Evolutionary conservation across 1,140 invertebrate genomes (phyloP).

Genomic region (Drosophila suzukii): DNA sequence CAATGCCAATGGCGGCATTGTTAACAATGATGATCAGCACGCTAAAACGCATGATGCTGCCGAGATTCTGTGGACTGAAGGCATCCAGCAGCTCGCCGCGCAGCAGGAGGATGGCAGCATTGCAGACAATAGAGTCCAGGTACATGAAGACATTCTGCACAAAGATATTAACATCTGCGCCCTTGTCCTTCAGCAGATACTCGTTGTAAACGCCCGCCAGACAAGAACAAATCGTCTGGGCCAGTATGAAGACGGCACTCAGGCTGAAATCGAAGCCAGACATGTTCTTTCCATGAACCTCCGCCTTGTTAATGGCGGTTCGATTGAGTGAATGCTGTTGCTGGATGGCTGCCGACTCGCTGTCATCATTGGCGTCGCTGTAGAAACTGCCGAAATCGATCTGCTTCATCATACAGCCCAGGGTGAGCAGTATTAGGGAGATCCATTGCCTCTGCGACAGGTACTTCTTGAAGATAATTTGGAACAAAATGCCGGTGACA

Average conservation of each 20-base stretch:
- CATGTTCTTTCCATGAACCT: slow-evolving; percentile 84
- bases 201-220: slow-evolving; percentile 98
- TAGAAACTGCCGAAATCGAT: slow-evolving; percentile 87
- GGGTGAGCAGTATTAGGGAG: slow-evolving; percentile 93
- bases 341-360: slow-evolving; percentile 57
- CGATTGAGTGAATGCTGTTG: slow-evolving; percentile 3
- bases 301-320: background rate
- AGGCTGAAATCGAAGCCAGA: slow-evolving; percentile 87
- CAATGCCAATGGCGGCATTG: slow-evolving; percentile 95
- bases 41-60: slow-evolving; percentile 87
- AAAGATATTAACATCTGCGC: slow-evolving; percentile 93
- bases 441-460: slow-evolving; percentile 94
- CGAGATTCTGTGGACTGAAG: slow-evolving; percentile 87
- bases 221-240: slow-evolving; percentile 96
- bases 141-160: slow-evolving; percentile 99
- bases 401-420: slow-evolving; percentile 97
- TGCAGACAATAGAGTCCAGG: slow-evolving; percentile 96
- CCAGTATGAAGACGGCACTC: slow-evolving; percentile 90
- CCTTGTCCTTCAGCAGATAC: slow-evolving; percentile 95
- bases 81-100: slow-evolving; percentile 87
- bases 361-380: slow-evolving; percentile 70
- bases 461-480: slow-evolving; percentile 94
- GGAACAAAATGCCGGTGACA: slow-evolving; percentile 95
- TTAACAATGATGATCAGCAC: slow-evolving; percentile 94
- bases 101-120: slow-evolving; percentile 88